Evolutionary conservation across 2,797 vertebrate genomes (phyloP), one percentile per base, ranked within the genome.

Genomic region (Salarias fasciatus): DNA sequence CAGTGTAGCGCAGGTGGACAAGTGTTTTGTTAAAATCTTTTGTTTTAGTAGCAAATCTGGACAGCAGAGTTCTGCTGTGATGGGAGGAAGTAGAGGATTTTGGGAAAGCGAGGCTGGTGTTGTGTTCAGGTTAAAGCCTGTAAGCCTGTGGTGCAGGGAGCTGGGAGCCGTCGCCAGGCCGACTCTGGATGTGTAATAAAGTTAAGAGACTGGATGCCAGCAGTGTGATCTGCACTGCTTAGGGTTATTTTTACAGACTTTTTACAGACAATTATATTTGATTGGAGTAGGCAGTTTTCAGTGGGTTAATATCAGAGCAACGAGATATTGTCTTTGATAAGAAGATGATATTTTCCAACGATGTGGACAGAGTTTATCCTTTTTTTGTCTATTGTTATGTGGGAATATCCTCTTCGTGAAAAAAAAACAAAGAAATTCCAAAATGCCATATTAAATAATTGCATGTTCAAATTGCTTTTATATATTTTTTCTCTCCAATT

Each of bases 211-310:
- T 72, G 53, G n/a, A 46, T 81, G 88, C 86, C 89, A 90, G 83
- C 67, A 37, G 79, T 87, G 77, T 88, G 79, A 86, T 90, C 89
- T 85, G 71, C 58, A 65, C 60, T 35, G 86, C 90, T 87, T 50
- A 46, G 64, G 89, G 91, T 75, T 93, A 85, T 92, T 91, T 90
- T 89, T 85, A 81, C 84, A 91, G 90, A 86, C 83, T 90, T 86
- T 77, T 79, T 77, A 79, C 72, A 82, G 75, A 80, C 85, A 85
- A 81, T 87, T 86, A 85, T 81, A 86, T 91, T 90, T 90, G 75
- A 88, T 90, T n/a, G 88, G 81, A 68, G 64, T 82, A 82, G 69
- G 66, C 61, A 70, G 69, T 75, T 83, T 81, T 85, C 79, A 61
- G 65, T 40, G 68, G 72, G 45, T 77, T 89, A 83, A 88, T 83